These are phyloP conservation scores for Trachelus tabidus DNA, from an alignment of 2,888 invertebrate species.

Conservation along the genomic window DNA sequence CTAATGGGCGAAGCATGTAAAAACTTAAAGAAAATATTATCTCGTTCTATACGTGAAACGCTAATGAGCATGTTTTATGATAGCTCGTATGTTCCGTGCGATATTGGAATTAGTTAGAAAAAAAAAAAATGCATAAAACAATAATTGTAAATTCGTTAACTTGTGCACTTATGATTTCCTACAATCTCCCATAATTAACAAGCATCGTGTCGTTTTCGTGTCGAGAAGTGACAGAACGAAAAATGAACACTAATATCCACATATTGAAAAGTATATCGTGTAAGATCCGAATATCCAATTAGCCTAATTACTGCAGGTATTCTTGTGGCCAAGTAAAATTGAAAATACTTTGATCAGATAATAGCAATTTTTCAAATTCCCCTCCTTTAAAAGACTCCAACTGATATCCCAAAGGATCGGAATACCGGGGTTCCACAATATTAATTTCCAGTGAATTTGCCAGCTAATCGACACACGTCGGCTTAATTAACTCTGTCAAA, in stretches of 20 bases:
- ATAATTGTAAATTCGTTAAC: not conserved
- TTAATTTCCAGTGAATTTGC: not conserved
- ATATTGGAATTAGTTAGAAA: not conserved
- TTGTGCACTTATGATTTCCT: not conserved
- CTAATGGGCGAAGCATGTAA: not conserved
- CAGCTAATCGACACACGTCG: not conserved
- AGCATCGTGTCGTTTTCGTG: not conserved
- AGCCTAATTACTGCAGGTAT: not conserved
- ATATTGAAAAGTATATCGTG: not conserved
- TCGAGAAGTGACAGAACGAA: not conserved
- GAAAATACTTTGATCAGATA: not conserved
- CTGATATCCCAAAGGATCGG: not conserved
- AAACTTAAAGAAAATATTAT: not conserved
- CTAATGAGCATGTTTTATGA: not conserved
- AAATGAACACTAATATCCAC: no score
- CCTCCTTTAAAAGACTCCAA: not conserved
- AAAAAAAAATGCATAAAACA: not conserved
- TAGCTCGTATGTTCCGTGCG: not conserved
- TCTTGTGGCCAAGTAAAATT: not conserved
- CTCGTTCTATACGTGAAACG: not conserved
- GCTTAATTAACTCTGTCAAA: not conserved
- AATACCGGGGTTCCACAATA: not conserved
- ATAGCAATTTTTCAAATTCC: not conserved
- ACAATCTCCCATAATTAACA: not conserved
- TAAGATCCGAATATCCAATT: not conserved